Percentiles rank a stretch among this genome's conserved stretches.
Evolutionary conservation across 2,888 invertebrate species (phyloP).

Genomic region (Crematogaster levior): DNA sequence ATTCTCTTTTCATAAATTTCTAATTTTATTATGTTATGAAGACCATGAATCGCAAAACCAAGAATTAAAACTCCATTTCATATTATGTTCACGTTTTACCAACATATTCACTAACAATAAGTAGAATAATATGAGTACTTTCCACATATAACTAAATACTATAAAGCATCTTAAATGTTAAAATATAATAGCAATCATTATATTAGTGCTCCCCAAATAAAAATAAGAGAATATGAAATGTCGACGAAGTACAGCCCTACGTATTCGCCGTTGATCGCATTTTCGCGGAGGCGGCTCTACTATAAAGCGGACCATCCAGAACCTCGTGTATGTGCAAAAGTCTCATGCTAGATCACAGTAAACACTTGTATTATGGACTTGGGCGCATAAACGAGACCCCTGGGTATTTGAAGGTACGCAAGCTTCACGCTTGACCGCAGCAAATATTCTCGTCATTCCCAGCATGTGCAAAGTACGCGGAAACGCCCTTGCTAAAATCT

Average conservation of each 20-base stretch:
- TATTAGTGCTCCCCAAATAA: neutral
- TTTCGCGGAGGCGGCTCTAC: conserved; percentile 50
- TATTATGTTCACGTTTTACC: neutral
- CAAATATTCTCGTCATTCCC: conserved; percentile 27
- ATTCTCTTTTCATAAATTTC: neutral
- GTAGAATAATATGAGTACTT: neutral
- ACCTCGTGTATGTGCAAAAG: conserved; percentile 22
- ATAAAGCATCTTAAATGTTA: neutral
- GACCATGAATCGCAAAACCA: neutral
- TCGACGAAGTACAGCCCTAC: conserved; percentile 55
- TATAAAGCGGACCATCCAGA: conserved; percentile 18
- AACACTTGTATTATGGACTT: conserved; percentile 39
- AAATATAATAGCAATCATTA: neutral
- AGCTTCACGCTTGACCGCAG: conserved; percentile 34
- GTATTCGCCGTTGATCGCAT: conserved; percentile 60
- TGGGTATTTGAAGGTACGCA: conserved; percentile 32
- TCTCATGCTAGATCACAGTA: conserved; percentile 45
- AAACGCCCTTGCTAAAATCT: conserved; percentile 28
- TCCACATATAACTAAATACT: neutral
- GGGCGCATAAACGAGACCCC: conserved; percentile 31
- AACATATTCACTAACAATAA: neutral
- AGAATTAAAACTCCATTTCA: neutral
- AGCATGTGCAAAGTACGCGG: conserved; percentile 7
- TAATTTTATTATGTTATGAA: neutral
- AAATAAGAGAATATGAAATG: neutral